Conservation (phyloP, 2,888 invertebrate species). For the Crossocerus cetratus region DNA sequence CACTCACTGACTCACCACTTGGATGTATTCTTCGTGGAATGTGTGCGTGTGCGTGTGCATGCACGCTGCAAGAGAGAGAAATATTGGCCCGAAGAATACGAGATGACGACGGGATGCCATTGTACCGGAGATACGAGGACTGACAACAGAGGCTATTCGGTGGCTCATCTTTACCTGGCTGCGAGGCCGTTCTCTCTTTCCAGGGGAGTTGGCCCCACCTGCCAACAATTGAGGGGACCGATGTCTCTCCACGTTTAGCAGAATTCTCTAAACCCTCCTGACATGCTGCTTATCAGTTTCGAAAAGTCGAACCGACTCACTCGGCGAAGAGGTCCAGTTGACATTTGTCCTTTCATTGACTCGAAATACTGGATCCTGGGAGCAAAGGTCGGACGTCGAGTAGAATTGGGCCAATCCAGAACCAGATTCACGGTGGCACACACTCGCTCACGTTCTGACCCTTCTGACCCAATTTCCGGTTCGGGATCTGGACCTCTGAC, state of each 20-base stretch:
- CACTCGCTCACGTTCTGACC: conserved; percentile 68
- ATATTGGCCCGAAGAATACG: conserved; percentile 56
- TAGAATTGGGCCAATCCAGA: conserved; percentile 58
- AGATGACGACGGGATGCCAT: conserved; percentile 62
- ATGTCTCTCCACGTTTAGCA: too few relatives aligned
- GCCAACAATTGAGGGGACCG: too few relatives aligned
- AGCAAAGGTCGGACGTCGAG: conserved; percentile 56
- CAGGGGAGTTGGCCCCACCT: conserved; percentile 25
- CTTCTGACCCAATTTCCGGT: conserved; percentile 59
- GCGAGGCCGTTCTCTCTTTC: conserved; percentile 27
- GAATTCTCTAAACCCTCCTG: too few relatives aligned
- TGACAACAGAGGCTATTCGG: conserved; percentile 64
- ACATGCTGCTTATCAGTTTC: too few relatives aligned
- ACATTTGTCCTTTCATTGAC: conserved; percentile 52
- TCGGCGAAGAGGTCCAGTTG: conserved; percentile 48
- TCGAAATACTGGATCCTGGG: conserved; percentile 49
- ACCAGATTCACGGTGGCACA: conserved; percentile 58
- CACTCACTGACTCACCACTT: not conserved
- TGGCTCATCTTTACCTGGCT: conserved; percentile 59
- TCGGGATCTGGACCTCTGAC: conserved; percentile 73
- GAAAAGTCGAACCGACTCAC: too few relatives aligned
- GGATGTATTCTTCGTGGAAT: not conserved
- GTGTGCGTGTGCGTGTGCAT: conserved; percentile 15
- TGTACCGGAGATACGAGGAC: conserved; percentile 68
- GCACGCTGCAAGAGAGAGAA: conserved; percentile 41